Percentiles rank a stretch among this genome's conserved stretches.
These are phyloP conservation scores for Aptenodytes patagonicus DNA, from an alignment of 2,113 vertebrate species.

Conservation along the genomic window DNA sequence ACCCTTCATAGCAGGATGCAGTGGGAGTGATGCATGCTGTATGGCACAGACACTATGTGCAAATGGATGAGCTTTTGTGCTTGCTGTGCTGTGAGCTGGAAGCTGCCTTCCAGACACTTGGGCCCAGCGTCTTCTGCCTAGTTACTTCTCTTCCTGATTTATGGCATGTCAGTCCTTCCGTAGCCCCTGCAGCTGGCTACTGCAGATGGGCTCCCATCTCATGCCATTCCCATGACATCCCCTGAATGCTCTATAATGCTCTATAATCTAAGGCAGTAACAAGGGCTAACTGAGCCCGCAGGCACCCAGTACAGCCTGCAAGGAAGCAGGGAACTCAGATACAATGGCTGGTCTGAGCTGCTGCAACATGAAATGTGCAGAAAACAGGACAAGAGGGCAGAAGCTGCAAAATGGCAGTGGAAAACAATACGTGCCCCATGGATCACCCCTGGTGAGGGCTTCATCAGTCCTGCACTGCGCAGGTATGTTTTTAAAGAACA, in stretches of 20 bases:
- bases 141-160: slow-evolving; percentile 21
- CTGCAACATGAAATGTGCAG: not conserved
- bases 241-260: not conserved
- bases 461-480: not conserved
- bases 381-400: not conserved
- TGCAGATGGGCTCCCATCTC: slow-evolving; percentile 2
- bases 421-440: not conserved
- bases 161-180: not conserved
- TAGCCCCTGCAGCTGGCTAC: slow-evolving; percentile 15
- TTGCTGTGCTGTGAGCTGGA: not conserved
- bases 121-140: not conserved
- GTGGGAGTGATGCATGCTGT: not conserved
- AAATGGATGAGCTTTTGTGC: slow-evolving; percentile 10
- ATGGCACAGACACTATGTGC: not conserved
- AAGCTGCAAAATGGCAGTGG: not conserved
- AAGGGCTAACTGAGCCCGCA: not conserved
- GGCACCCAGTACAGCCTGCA: not conserved
- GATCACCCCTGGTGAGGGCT: not conserved
- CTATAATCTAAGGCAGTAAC: not conserved
- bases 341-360: not conserved
- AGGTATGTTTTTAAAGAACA: not conserved
- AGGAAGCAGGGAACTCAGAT: not conserved
- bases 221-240: not conserved
- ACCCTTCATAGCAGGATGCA: not conserved
- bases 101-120: slow-evolving; percentile 1